Base-by-base conservation (phyloP, 2,888 invertebrate genomes). In the Epinotia demarniana region DNA sequence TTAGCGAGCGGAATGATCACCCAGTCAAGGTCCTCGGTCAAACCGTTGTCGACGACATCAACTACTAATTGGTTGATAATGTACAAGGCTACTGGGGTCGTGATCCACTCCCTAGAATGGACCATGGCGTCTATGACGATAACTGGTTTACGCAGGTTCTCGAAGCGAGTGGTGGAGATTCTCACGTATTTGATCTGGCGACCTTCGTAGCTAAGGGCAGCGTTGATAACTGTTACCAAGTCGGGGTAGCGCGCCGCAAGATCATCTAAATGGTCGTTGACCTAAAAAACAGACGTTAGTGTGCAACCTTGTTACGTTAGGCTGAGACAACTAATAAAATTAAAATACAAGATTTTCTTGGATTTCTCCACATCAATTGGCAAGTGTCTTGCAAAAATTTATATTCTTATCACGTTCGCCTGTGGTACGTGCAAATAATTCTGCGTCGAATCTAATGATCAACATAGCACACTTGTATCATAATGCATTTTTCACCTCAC, bases 41-140 rank as follows among this genome's bases (percentile, higher is more conserved):
- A 83, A 23, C 87, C 80, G 0, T 83, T 84, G 80, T 95, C 95
- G 3, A 83, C 88, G 33, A 92, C 84, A 80, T 96, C 95, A 58
- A 94, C 95, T 0, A 96, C 94, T 64, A 97, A 86, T 86, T 96
- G 95, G 78, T 95, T 91, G 77, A 97, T 96, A 79, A 96, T 92
- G 85, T 96, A 96, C 1, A 96, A 85, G 4, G 96, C 96, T 0
- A 96, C 95, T 8, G 96, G 95, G 0, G 96, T 94, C 0, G 97
- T 95, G 73, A 96, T 95, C 97, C 97, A 97, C 87, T 97, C 97
- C 69, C 97, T 94, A 9, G 96, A 96, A 82, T 96, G 96, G 60
- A 95, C 95, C 43, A 95, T 95, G 43, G 95, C 95, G 79, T 96
- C 96, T 43, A 96, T 91, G 43, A 96, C 85, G 77, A 96, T 94